Evolutionary conservation across 2,797 vertebrate species (phyloP), one percentile per base, ranked within the genome.

Genomic region (Mustela erminea): DNA sequence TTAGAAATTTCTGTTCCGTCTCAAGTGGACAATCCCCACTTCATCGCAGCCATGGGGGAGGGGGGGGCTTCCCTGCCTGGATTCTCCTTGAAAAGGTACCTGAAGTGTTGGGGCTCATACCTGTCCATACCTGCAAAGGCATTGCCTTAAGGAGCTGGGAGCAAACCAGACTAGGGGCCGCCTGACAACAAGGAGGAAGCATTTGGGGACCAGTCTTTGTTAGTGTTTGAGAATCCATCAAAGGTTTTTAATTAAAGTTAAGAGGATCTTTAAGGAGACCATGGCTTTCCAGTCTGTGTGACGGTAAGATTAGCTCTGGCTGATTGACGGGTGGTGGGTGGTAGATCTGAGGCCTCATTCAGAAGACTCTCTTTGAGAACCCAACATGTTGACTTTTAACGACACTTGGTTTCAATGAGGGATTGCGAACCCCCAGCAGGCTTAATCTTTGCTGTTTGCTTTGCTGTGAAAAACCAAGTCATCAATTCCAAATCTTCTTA

Each of bases 181-280:
- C n/a, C 80, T 20, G 29, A 72, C 60, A 96, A 94, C 68, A 92
- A 56, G 29, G 66, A 54, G 7, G 35, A 90, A 32, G 13, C 74
- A 25, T 3, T 38, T 85, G 87, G 81, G 90, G 97, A 96, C 74
- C 35, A 27, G 43, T 75, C 89, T 98, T 80, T 95, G 90, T 95
- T 77, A 77, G 38, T 17, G 23, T 91, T 95, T 97, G 91, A 96
- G 96, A 96, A 98, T 97, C 98, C 95, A 20, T 98, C 98, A 95
- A 52, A 98, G 97, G 93, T n/a, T 98, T 98, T 98, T 98, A 98
- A 98, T 98, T 98, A 98, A 98, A 97, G 58, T 82, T 96, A 86
- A 93, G 95, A 94, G 60, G 62, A 96, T 84, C 54, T 90, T 89
- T 84, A 83, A 77, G 88, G 84, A 77, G 72, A 0, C 5, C 52